Evolutionary conservation across 2,888 invertebrate species (phyloP), one percentile per base, ranked within the genome.

Genomic region (Lepidochrysops patricia): DNA sequence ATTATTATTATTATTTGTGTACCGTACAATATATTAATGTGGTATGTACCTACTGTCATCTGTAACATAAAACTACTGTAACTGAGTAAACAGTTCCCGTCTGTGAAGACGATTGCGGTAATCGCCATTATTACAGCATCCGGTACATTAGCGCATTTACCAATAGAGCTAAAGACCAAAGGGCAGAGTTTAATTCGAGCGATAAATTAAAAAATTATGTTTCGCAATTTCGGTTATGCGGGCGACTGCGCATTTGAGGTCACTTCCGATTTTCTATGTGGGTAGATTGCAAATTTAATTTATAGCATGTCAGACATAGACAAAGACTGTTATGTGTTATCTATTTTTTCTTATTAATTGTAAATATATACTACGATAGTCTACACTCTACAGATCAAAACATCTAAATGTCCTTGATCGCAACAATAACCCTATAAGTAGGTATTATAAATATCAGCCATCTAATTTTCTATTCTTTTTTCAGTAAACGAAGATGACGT

Each of bases 111-210:
- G 74, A 84, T 78, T 82, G 84, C 69, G 69, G 74, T 76, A 83
- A 85, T 86, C 81, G 85, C 70, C 76, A 85, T 81, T 80, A 85
- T 86, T 85, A 84, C 80, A 64, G 64, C 79, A 77, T 87, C 87
- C 87, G 84, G 84, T 72, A 67, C 69, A 72, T 74, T 75, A 75
- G 70, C 76, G 76, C 76, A 80, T 83, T 82, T 80, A 77, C 72
- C 73, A 79, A 84, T 80, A 75, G 75, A 43, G 60, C 57, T 32
- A 62, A 60, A 58, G 56, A 60, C 43, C 35, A 57, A 58, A 57
- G 57, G 52, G 56, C 61, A 63, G 54, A 59, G 27, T 56, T 56
- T 54, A 56, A 60, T 56, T 43, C 19, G 19, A 19, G 43, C 37
- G 37, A 29, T 19, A 43, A 19, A 43, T 43, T 43, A 43, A 43